Conservation (phyloP, 2,113 vertebrate species). For the Cinclus cinclus region DNA sequence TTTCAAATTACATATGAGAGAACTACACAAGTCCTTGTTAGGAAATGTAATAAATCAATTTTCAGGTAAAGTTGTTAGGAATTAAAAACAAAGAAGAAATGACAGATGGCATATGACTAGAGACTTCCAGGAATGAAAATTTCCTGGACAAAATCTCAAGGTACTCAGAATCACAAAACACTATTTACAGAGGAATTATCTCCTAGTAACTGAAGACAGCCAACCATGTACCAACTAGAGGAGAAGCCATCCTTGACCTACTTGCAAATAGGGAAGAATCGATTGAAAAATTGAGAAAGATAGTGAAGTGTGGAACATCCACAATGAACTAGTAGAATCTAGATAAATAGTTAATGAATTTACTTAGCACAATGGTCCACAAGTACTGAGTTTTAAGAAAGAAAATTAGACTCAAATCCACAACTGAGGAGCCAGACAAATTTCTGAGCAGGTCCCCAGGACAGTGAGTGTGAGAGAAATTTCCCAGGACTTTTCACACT, state of each 20-base stretch:
- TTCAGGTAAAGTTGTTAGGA: neutral
- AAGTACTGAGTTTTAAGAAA: neutral
- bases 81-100: neutral
- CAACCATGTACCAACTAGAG: neutral
- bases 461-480: neutral
- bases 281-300: neutral
- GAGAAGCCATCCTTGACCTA: slow-evolving; percentile 27
- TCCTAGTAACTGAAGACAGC: neutral
- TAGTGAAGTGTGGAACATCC: neutral
- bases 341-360: neutral
- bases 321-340: neutral
- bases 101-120: neutral
- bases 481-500: neutral
- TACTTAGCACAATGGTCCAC: neutral
- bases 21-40: neutral
- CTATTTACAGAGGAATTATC: neutral
- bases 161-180: neutral
- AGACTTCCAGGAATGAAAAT: neutral
- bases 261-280: neutral
- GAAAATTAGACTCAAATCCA: neutral
- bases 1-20: neutral
- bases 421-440: neutral
- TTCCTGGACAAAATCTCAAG: slow-evolving; percentile 9
- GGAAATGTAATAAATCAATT: rapidly evolving
- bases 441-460: neutral